These are phyloP conservation scores for Drosophila chauvacae DNA, from an alignment of 1,140 invertebrate species.

Conservation along the genomic window DNA sequence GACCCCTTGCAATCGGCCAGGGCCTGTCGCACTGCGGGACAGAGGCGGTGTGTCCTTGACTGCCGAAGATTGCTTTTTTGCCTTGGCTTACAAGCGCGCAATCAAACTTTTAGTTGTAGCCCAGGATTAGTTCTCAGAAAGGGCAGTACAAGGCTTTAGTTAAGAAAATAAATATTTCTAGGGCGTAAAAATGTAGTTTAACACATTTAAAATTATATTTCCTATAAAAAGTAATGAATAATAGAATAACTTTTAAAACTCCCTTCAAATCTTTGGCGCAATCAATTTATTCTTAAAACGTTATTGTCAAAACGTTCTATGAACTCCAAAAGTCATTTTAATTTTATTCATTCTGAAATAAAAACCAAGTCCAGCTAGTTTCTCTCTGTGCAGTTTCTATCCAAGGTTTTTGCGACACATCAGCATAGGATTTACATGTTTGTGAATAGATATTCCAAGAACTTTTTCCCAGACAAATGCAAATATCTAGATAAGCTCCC, in stretches of 20 bases:
- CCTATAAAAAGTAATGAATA: too few relatives aligned
- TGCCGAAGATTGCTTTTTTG: conserved; percentile 20
- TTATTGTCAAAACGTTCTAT: not conserved
- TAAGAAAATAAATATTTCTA: not conserved
- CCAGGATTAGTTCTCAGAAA: not conserved
- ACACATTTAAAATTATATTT: not conserved
- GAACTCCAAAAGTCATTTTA: too few relatives aligned
- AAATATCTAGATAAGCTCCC: conserved; percentile 23
- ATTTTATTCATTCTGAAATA: too few relatives aligned
- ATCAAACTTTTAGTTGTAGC: conserved; percentile 24
- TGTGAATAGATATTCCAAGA: conserved; percentile 3
- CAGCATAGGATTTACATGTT: conserved; percentile 11
- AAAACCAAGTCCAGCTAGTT: not conserved
- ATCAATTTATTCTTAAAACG: not conserved
- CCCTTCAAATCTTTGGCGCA: too few relatives aligned
- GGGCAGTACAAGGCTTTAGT: too few relatives aligned
- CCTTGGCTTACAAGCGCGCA: conserved; percentile 14
- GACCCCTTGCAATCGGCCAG: conserved; percentile 50
- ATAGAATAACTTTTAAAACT: too few relatives aligned
- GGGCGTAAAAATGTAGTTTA: too few relatives aligned
- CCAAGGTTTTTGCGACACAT: not conserved
- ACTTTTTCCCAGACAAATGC: conserved; percentile 3
- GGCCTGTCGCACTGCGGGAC: conserved; percentile 27
- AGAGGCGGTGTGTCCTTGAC: conserved; percentile 24
- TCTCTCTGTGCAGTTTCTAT: not conserved